Percentiles rank a stretch among this genome's conserved stretches.
phyloP scores from a whole-genome alignment of 2,888 invertebrate genomes.

The Drosophila barbarae region DNA sequence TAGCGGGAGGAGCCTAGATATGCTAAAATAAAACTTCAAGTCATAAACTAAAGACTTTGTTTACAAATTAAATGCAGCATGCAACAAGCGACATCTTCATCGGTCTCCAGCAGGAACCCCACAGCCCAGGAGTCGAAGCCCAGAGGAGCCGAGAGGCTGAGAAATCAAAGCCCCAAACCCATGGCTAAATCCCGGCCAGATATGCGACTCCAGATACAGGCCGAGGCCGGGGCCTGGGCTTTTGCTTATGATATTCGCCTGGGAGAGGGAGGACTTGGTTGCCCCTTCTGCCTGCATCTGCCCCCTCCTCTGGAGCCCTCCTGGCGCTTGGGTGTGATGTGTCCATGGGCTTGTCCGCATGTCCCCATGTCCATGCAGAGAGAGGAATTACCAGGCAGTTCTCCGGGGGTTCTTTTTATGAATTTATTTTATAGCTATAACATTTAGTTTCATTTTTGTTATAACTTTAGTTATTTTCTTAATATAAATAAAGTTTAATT shows the following conservation, averaged over 20 bases:
- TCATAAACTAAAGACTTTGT: conserved; percentile 77
- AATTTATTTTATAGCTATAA: background rate
- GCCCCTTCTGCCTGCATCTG: background rate
- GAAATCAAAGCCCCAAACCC: background rate
- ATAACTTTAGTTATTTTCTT: no score
- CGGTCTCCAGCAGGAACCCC: background rate
- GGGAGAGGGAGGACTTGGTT: conserved; percentile 11
- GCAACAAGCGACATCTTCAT: conserved; percentile 63
- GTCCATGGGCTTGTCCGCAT: conserved; percentile 11
- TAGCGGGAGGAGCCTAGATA: conserved; percentile 52
- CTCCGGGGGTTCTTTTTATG: background rate
- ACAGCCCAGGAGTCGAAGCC: background rate
- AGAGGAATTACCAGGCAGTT: background rate
- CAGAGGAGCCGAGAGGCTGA: background rate
- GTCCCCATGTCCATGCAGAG: conserved; percentile 16
- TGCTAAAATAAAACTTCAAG: conserved; percentile 70
- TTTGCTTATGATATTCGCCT: conserved; percentile 59
- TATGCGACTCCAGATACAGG: conserved; percentile 35
- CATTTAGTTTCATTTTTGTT: no score
- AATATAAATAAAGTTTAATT: no score
- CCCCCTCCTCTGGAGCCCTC: conserved; percentile 40
- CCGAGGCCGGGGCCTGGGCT: background rate
- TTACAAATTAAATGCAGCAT: conserved; percentile 76
- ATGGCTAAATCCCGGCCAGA: conserved; percentile 23
- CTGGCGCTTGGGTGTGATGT: conserved; percentile 70